Base-by-base conservation (phyloP, 2,797 vertebrate species). In the Sebastes hubbsi region DNA sequence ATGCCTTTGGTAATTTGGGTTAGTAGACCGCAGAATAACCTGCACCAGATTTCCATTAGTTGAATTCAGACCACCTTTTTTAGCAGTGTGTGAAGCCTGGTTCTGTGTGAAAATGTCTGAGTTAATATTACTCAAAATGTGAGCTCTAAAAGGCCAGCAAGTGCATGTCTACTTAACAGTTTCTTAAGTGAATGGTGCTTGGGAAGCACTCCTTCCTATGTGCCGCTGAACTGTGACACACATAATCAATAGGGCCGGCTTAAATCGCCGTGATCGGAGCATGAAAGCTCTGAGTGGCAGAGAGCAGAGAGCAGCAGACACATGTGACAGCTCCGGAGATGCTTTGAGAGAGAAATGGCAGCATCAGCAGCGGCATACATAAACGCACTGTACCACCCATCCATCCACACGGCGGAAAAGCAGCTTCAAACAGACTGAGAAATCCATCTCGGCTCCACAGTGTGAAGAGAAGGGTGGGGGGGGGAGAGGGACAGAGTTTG, bases 361-460 rank as follows among this genome's bases (percentile, higher is more conserved):
- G 88, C 77, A 75, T 80, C 84, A 84, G 84, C 82, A 82, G 75
- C 11, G 3, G 85, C 81, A 67, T 58, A 77, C 79, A 84, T 81
- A 90, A 84, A 80, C 7, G 29, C 82, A 81, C 80, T 65, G 62
- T 60, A 81, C 14, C 81, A 80, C 14, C 81, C 82, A 89, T 90
- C 90, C 88, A 87, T 82, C 88, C 87, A 74, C 70, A 22, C n/a
- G 36, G 58, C 72, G 49, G 70, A 89, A 69, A 80, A 71, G 72
- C 73, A 74, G 85, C 89, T 90, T 94, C 90, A 94, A 91, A 93
- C 83, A 83, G 90, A 92, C 90, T 92, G 88, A 67, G 80, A 90
- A 90, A 94, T 89, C 84, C 74, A 81, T 82, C 83, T 81, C 49
- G 14, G 36, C 75, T 80, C 82, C 72, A 77, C 58, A 81, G 75